Base-by-base conservation (phyloP, 2,797 vertebrate genomes). In the Heliangelus exortis region DNA sequence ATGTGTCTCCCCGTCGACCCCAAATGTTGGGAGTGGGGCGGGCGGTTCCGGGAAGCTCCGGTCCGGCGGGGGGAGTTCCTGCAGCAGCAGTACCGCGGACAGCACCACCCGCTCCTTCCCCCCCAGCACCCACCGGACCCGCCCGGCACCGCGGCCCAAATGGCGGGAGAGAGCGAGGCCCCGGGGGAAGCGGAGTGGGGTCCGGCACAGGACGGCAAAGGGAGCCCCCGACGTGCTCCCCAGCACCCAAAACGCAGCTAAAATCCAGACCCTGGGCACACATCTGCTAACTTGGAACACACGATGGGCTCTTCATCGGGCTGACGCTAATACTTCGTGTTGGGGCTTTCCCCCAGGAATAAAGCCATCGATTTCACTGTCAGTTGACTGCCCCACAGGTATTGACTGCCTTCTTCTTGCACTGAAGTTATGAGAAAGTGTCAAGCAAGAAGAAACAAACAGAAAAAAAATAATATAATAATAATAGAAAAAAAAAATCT, bases 261-360 rank as follows among this genome's bases (percentile, higher is more conserved):
- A 22, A 53, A 57, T 4, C 23, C 31, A 3, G 8, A 3, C 17
- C 34, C 2, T 54, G 29, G 4, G 3, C 43, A 6, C 18, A 5
- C 31, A 2, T 9, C 47, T 10, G 41, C 47, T 2, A 14, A 16
- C 25, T 7, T 19, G 67, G 36, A 54, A 29, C 2, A 17, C 28
- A 4, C 6, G 13, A 25, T 9, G 53, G 28, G 4, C 25, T 29
- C 36, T 9, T 28, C 18, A 45, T 19, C 3, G 6, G 36, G 33
- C 5, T 57, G 55, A 7, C 75, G 2, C 31, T 29, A 12, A 10
- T 3, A 1, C 15, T 31, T 22, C 0, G 18, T 7, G 4, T 6
- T 2, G 20, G 28, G 31, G 25, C 5, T 15, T 22, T 15, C n/a
- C 4, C 17, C 26, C 51, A 5, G 34, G 50, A 57, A 21, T 10